Conservation (phyloP, 92 coral and sea anemone genomes). For the Meandrina meandrites region DNA sequence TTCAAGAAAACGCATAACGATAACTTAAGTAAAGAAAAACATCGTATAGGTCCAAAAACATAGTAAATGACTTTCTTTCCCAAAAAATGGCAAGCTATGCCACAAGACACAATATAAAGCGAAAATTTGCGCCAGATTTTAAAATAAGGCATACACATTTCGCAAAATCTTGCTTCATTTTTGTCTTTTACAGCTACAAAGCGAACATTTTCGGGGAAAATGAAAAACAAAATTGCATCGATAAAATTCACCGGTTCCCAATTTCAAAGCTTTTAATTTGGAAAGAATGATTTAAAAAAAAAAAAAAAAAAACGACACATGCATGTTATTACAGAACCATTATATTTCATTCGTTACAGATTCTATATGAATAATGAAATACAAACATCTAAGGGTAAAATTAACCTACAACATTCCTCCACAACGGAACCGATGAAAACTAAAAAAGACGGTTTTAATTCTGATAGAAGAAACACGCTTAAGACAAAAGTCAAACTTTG, state of each 20-base stretch:
- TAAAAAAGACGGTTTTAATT: not conserved
- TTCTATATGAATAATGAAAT: constrained; percentile 4
- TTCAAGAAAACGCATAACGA: not conserved
- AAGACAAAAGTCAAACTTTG: not conserved
- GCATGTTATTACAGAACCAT: not conserved
- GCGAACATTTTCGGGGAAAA: not conserved
- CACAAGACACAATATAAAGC: not conserved
- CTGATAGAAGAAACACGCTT: not conserved
- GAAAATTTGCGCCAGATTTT: not conserved
- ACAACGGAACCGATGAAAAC: not conserved
- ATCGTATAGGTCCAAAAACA: not conserved
- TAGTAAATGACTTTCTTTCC: not conserved
- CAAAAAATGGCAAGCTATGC: not conserved
- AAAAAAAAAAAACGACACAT: not conserved
- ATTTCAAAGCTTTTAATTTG: not conserved
- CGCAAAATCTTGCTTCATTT: not conserved
- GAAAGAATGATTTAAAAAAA: too few relatives aligned
- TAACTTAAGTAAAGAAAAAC: not conserved
- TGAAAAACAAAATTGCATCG: not conserved
- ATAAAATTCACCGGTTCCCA: not conserved
- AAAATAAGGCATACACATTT: not conserved
- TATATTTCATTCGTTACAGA: not conserved
- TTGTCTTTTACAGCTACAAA: not conserved
- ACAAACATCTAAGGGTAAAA: not conserved
- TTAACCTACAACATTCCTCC: constrained; percentile 6